Evolutionary conservation across 1,140 invertebrate genomes (phyloP).

Genomic region (Sinella curviseta): DNA sequence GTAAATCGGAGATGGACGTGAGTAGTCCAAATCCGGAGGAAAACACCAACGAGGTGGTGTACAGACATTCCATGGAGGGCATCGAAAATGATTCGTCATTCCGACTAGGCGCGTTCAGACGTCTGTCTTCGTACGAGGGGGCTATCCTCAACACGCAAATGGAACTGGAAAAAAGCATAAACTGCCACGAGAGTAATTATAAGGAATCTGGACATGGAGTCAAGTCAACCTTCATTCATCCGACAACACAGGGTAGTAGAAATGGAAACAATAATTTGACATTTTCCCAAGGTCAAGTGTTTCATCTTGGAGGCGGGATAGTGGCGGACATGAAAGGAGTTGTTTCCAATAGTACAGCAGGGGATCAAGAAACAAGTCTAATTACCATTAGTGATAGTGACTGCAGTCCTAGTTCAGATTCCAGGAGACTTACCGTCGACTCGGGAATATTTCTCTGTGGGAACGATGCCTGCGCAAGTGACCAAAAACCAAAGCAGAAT

Average conservation of each 20-base stretch:
- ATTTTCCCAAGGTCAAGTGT: background rate
- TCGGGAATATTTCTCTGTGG: background rate
- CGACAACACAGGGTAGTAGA: background rate
- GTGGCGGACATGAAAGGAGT: background rate
- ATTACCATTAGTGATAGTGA: background rate
- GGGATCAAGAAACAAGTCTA: background rate
- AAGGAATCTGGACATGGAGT: background rate
- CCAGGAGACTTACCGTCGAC: background rate
- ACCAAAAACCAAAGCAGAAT: background rate
- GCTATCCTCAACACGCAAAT: constrained; percentile 1
- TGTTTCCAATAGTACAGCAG: background rate
- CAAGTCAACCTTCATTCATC: background rate
- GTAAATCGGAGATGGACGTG: background rate
- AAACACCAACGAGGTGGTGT: no score
- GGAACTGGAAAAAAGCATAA: background rate
- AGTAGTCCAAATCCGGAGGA: background rate
- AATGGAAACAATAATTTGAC: background rate
- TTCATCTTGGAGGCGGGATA: background rate
- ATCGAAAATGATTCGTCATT: background rate
- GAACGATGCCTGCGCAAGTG: background rate
- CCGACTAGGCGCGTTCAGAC: background rate
- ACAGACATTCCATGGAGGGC: background rate
- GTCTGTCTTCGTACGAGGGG: background rate
- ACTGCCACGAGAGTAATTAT: background rate
- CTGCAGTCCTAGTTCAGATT: constrained; percentile 1